phyloP scores from a whole-genome alignment of 2,888 invertebrate species.

The Rhogogaster chlorosoma region DNA sequence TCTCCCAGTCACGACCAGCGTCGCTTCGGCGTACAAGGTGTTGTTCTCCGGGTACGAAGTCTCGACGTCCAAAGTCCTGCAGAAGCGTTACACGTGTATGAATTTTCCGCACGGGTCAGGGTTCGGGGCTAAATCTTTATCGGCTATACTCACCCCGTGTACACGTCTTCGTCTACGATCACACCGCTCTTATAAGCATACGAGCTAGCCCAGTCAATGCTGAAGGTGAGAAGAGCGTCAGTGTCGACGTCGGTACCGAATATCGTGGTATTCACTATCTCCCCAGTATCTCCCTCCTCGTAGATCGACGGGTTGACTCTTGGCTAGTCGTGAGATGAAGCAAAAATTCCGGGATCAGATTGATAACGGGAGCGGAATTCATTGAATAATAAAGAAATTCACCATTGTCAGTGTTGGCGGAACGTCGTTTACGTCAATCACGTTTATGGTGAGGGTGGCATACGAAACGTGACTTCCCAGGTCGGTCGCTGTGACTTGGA shows the following conservation, averaged over 20 bases:
- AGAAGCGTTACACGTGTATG: slow-evolving; percentile 8
- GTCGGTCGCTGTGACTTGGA: slow-evolving; percentile 77
- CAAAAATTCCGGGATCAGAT: slow-evolving; percentile 19
- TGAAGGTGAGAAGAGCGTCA: slow-evolving; percentile 80
- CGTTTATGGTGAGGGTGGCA: slow-evolving; percentile 81
- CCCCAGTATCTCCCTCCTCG: slow-evolving; percentile 80
- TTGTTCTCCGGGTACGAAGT: slow-evolving; percentile 74
- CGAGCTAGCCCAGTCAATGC: slow-evolving; percentile 81
- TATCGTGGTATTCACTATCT: slow-evolving; percentile 76
- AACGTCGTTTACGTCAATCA: slow-evolving; percentile 87
- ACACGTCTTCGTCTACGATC: slow-evolving; percentile 55
- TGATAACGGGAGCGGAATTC: background rate
- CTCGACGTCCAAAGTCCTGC: slow-evolving; percentile 78
- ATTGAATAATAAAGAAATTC: slow-evolving; percentile 55
- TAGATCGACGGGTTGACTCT: slow-evolving; percentile 78
- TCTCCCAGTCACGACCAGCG: slow-evolving; percentile 74
- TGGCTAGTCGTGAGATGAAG: slow-evolving; percentile 73
- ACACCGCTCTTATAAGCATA: slow-evolving; percentile 76
- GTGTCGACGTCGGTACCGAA: slow-evolving; percentile 82
- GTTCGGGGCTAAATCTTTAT: background rate
- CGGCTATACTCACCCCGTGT: slow-evolving; percentile 56
- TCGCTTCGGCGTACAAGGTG: slow-evolving; percentile 75
- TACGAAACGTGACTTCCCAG: slow-evolving; percentile 77
- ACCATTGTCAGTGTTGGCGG: slow-evolving; percentile 84
- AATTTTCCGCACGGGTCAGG: background rate